A percentile compares a stretch with the other conserved stretches of the same genome.
These are phyloP conservation scores for Hydrophis major DNA, from an alignment of 2,797 vertebrate genomes.

Conservation along the genomic window DNA sequence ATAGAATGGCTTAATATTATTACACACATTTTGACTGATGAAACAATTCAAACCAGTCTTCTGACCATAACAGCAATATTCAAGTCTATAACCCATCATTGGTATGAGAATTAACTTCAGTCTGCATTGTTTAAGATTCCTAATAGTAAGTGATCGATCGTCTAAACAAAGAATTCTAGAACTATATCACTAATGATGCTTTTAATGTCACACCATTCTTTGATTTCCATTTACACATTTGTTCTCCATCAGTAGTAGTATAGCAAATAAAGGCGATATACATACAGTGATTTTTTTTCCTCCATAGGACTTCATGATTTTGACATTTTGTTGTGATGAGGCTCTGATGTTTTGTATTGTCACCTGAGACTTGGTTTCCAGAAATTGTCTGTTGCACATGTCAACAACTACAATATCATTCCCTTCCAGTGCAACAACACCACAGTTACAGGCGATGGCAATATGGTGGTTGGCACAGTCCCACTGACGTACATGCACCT, in stretches of 20 bases:
- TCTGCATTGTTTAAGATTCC: neutral
- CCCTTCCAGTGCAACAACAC: constrained; percentile 68
- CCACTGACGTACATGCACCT: constrained; percentile 79
- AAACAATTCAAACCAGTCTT: neutral
- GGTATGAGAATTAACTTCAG: neutral
- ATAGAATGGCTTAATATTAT: neutral
- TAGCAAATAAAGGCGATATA: constrained; percentile 29
- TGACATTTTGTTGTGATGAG: constrained; percentile 42
- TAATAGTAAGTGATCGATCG: neutral
- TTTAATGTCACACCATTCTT: neutral
- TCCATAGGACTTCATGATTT: constrained; percentile 77
- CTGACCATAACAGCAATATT: neutral
- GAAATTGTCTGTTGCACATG: constrained; percentile 75
- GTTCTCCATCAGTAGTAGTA: neutral
- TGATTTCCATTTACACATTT: neutral
- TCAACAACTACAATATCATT: constrained; percentile 72
- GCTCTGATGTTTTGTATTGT: constrained; percentile 59
- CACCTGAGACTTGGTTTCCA: constrained; percentile 70
- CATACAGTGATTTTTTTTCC: constrained; percentile 82
- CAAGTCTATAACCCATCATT: neutral
- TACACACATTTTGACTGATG: constrained; percentile 17
- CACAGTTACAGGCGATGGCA: constrained; percentile 72
- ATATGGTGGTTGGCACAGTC: constrained; percentile 73
- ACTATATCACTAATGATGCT: no score
- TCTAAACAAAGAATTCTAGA: neutral